phyloP scores from a whole-genome alignment of 2,113 vertebrate genomes.

The Pao palembangensis region DNA sequence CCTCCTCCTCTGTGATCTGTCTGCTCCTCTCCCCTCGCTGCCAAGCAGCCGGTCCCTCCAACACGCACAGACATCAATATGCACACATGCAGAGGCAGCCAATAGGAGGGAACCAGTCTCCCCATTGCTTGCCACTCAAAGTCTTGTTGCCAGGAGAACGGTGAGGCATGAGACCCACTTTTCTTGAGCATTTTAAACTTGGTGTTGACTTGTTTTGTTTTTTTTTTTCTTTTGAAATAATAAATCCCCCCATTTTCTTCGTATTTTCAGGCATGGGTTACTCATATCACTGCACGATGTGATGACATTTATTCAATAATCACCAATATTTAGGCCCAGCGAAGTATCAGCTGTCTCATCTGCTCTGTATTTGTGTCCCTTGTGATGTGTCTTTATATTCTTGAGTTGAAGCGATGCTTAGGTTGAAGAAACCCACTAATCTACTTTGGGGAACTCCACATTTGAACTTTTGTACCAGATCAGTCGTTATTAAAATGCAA shows the following conservation, averaged over 20 bases:
- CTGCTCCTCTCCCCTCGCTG: conserved; percentile 64
- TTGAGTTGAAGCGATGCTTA: too few relatives aligned
- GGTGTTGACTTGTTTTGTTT: conserved; percentile 70
- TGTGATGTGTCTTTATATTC: too few relatives aligned
- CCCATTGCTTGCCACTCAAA: conserved; percentile 79
- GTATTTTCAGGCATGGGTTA: conserved; percentile 14
- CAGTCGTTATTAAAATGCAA: neutral
- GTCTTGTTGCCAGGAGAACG: conserved; percentile 80
- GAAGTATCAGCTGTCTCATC: too few relatives aligned
- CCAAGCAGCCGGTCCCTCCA: conserved; percentile 67
- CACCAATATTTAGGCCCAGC: too few relatives aligned
- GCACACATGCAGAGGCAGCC: conserved; percentile 55
- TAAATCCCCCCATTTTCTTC: conserved; percentile 36
- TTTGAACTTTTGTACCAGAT: neutral
- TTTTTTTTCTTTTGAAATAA: conserved; percentile 52
- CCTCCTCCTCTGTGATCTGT: conserved; percentile 59
- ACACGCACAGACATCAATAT: conserved; percentile 28
- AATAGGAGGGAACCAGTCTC: conserved; percentile 74
- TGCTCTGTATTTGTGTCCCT: too few relatives aligned
- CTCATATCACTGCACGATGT: conserved; percentile 1
- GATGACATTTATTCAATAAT: too few relatives aligned
- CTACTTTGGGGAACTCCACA: too few relatives aligned
- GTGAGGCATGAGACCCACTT: conserved; percentile 78
- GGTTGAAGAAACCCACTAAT: too few relatives aligned
- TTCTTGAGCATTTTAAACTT: conserved; percentile 74